Base-by-base conservation (phyloP, 2,113 vertebrate species). In the Columbina picui region DNA sequence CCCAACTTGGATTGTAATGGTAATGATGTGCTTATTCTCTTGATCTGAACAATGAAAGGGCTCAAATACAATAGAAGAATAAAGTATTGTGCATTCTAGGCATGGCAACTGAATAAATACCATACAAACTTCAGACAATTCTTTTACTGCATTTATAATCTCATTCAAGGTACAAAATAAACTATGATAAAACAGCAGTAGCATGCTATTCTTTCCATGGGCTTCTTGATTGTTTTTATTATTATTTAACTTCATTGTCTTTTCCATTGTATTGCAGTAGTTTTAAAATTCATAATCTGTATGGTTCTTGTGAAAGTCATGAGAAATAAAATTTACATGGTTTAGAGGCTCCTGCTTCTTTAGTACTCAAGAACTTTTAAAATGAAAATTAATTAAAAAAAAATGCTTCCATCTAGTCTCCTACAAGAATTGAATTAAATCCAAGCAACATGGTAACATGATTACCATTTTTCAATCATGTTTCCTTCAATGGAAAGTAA, bases 1-100 rank as follows among this genome's bases (percentile, higher is more conserved):
- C 15, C 13, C 13, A 90, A 4, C 11, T 93, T 64, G 43, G 26
- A 78, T 61, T 93, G 45, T 76, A 91, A 94, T 79, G 41, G 27
- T 79, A 93, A 91, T 86, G 30, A 77, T 59, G 6, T 57, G 32
- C 87, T 96, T 95, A 53, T 90, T 93, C 83, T 90, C 47, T 52
- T 84, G 56, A 88, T 61, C 27, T 89, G 21, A 96, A 90, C 43
- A 88, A 87, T 92, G 9, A 64, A 90, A 86, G 29, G 9, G n/a
- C 14, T 50, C 52, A 83, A 79, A 50, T 76, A 92, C 23, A 94
- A 30, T 8, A 83, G 18, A 71, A 87, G 16, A 65, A 81, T 69
- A 57, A 30, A 43, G 9, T n/a, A 50, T 38, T 92, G 12, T 57
- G 26, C 27, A 92, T 76, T 43, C 11, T 13, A 82, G 19, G 50